A percentile compares a stretch with the other conserved stretches of the same genome.
phyloP scores from a whole-genome alignment of 2,797 vertebrate genomes.

The Manis pentadactyla region DNA sequence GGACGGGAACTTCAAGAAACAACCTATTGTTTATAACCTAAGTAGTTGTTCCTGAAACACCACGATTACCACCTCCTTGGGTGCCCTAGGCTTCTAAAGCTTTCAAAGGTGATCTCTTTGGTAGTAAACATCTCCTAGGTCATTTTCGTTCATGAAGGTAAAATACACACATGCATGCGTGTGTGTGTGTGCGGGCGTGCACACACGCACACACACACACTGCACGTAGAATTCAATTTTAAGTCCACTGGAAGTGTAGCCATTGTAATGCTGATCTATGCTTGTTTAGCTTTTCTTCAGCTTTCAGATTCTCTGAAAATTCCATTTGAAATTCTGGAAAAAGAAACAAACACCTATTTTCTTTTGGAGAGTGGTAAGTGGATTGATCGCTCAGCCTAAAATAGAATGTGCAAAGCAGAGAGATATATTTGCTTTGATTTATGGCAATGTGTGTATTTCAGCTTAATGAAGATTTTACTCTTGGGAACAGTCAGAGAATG shows the following conservation, averaged over 20 bases:
- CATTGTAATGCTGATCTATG: constrained; percentile 19
- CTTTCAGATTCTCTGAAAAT: constrained; percentile 48
- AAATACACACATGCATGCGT: not conserved
- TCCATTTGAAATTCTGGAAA: constrained; percentile 22
- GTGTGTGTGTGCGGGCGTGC: no score
- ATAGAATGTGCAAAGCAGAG: constrained; percentile 29
- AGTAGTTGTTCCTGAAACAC: not conserved
- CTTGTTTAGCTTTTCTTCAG: constrained; percentile 26
- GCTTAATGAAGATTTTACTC: constrained; percentile 62
- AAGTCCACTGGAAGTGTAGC: not conserved
- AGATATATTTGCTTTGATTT: constrained; percentile 60
- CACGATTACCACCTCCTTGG: not conserved
- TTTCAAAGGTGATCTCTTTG: not conserved
- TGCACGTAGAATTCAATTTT: constrained; percentile 19
- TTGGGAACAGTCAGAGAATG: constrained; percentile 28
- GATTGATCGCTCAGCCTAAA: constrained; percentile 22
- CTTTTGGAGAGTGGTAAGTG: constrained; percentile 28
- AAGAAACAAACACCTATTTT: not conserved
- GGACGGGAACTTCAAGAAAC: not conserved
- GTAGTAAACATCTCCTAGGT: not conserved
- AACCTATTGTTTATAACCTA: not conserved
- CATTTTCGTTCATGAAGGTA: not conserved
- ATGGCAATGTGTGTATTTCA: constrained; percentile 40
- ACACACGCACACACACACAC: not conserved
- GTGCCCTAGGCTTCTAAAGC: not conserved